These are phyloP conservation scores for Drosophila cognata DNA, from an alignment of 2,888 invertebrate genomes.

Conservation along the genomic window DNA sequence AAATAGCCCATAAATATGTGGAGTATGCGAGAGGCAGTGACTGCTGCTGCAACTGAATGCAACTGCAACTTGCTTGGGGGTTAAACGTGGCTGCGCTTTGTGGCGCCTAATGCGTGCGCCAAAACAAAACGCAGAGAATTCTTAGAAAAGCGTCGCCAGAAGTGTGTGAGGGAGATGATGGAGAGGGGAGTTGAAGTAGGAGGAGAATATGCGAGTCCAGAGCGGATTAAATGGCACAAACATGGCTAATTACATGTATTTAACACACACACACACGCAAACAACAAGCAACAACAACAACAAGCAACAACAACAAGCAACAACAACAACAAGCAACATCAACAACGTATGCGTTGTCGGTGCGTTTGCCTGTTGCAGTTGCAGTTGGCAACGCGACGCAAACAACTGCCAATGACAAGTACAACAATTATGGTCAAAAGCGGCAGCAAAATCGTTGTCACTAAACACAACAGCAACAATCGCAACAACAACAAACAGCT, in stretches of 20 bases:
- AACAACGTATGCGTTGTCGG: conserved; percentile 45
- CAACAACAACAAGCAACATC: not conserved
- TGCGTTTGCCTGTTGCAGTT: conserved; percentile 59
- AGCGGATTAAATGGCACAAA: conserved; percentile 80
- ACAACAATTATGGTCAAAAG: conserved; percentile 77
- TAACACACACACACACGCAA: conserved; percentile 60
- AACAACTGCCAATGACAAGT: conserved; percentile 63
- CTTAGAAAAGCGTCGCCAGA: conserved; percentile 73
- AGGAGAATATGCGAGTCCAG: conserved; percentile 47
- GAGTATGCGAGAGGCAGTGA: conserved; percentile 61
- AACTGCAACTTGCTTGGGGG: conserved; percentile 66
- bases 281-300: conserved; percentile 7
- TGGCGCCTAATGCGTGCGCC: conserved; percentile 79
- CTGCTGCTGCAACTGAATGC: conserved; percentile 23
- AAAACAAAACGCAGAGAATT: conserved; percentile 79
- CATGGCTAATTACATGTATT: conserved; percentile 81
- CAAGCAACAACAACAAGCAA: conserved; percentile 3
- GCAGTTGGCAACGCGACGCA: conserved; percentile 71
- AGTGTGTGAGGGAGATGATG: conserved; percentile 14
- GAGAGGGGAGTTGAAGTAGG: conserved; percentile 5
- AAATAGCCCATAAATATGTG: conserved; percentile 80
- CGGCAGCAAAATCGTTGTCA: conserved; percentile 60
- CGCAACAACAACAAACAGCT: conserved; percentile 16
- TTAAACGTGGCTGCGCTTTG: conserved; percentile 74
- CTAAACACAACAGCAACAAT: conserved; percentile 45